phyloP scores from a whole-genome alignment of 2,113 vertebrate genomes.

The Brachypodius melanocephalos region DNA sequence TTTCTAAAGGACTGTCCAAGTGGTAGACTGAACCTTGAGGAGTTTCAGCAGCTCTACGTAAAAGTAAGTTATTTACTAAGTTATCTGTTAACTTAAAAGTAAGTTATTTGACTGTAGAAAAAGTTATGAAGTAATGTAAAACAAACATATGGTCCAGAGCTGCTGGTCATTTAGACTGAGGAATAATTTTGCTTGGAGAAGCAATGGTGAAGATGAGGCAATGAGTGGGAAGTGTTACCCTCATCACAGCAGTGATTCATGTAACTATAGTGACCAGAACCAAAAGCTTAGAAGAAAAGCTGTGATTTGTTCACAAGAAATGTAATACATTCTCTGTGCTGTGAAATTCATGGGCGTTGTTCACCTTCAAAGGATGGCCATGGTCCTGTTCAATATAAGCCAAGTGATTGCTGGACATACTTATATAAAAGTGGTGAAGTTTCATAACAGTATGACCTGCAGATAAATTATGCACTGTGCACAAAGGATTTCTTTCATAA shows the following conservation, averaged over 20 bases:
- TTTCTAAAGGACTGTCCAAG: conserved; percentile 85
- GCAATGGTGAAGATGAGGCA: not conserved
- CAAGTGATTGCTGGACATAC: not conserved
- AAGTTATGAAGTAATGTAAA: not conserved
- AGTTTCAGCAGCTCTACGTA: conserved; percentile 94
- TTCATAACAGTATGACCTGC: not conserved
- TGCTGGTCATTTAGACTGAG: not conserved
- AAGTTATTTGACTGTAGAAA: not conserved
- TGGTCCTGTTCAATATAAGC: not conserved
- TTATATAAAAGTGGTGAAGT: not conserved
- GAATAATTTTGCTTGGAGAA: not conserved
- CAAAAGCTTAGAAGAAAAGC: not conserved
- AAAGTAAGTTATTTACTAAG: conserved; percentile 78
- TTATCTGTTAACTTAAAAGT: not conserved
- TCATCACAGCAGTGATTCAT: not conserved
- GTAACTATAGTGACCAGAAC: not conserved
- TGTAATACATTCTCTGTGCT: not conserved
- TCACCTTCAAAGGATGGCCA: not conserved
- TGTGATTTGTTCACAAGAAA: not conserved
- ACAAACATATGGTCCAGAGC: not conserved
- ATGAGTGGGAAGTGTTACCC: not conserved
- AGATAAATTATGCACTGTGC: not conserved
- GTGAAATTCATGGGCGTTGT: not conserved
- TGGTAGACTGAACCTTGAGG: conserved; percentile 82
- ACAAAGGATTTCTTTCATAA: not conserved